These are phyloP conservation scores for Melanotaenia pygmaea DNA, from an alignment of 2,797 vertebrate species.

Conservation along the genomic window DNA sequence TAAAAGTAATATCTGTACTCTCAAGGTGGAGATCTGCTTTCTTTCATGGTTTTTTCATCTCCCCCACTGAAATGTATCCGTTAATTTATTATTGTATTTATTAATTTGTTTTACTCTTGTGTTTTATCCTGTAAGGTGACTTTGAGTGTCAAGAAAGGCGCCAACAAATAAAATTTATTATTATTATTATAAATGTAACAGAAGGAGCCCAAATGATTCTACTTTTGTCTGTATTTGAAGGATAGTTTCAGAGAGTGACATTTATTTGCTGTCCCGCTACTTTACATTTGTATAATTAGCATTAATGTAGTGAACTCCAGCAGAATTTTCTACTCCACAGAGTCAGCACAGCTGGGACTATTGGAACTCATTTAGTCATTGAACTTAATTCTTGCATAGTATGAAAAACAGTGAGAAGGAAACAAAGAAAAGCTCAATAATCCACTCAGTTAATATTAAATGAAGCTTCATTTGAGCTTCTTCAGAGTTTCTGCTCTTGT, in stretches of 20 bases:
- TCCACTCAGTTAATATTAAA: slow-evolving; percentile 4
- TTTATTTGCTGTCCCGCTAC: slow-evolving; percentile 17
- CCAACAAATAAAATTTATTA: no score
- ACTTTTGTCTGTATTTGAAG: neutral
- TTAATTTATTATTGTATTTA: no score
- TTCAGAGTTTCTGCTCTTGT: slow-evolving; percentile 9
- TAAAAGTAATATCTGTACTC: neutral
- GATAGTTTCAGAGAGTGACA: slow-evolving; percentile 11
- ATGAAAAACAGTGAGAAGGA: slow-evolving; percentile 7
- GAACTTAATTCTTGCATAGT: slow-evolving; percentile 10
- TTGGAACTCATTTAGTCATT: slow-evolving; percentile 33
- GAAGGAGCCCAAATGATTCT: slow-evolving; percentile 6
- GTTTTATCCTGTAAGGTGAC: no score
- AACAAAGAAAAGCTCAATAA: slow-evolving; percentile 21
- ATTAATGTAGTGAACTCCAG: slow-evolving; percentile 24
- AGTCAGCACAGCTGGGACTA: slow-evolving; percentile 18
- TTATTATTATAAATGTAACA: no score
- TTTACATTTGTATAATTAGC: slow-evolving; percentile 48
- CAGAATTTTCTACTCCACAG: slow-evolving; percentile 10
- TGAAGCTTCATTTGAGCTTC: slow-evolving; percentile 27
- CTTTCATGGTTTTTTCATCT: slow-evolving; percentile 44
- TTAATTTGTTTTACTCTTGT: no score
- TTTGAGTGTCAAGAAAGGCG: no score
- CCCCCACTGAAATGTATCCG: slow-evolving; percentile 33
- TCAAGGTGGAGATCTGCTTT: slow-evolving; percentile 30